These are phyloP conservation scores for Apotomis turbidana DNA, from an alignment of 2,888 invertebrate genomes.

Conservation along the genomic window DNA sequence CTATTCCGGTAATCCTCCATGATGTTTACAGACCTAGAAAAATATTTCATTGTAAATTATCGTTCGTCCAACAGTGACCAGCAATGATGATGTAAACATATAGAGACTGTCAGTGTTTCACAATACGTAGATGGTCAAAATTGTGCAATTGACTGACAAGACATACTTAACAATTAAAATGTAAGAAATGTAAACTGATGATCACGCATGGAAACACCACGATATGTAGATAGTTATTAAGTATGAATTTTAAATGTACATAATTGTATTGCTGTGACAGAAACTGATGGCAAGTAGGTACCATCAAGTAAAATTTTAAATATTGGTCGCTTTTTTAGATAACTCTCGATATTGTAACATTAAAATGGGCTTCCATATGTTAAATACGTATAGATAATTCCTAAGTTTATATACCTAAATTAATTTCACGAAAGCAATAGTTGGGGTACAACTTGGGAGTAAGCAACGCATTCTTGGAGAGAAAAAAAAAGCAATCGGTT, in stretches of 20 bases:
- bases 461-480: conserved; percentile 72
- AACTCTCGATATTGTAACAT: too few species aligned
- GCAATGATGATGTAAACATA: conserved; percentile 9
- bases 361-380: too few species aligned
- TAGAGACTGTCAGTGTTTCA: conserved; percentile 15
- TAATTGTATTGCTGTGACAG: too few species aligned
- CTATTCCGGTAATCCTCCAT: conserved; percentile 60
- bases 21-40: conserved; percentile 78
- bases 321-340: too few species aligned
- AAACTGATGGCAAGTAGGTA: too few species aligned
- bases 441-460: conserved; percentile 55
- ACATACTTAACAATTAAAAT: not conserved
- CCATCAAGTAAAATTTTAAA: too few species aligned
- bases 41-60: conserved; percentile 46
- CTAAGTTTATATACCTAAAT: not conserved
- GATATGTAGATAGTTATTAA: not conserved
- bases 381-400: too few species aligned
- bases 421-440: conserved; percentile 52
- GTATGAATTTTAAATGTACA: not conserved
- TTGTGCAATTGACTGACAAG: conserved; percentile 28
- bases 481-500: conserved; percentile 55
- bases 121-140: conserved; percentile 7
- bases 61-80: not conserved
- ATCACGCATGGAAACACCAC: not conserved
- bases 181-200: not conserved